Conservation (phyloP, 2,113 vertebrate genomes). For the Oncorhynchus keta region DNA sequence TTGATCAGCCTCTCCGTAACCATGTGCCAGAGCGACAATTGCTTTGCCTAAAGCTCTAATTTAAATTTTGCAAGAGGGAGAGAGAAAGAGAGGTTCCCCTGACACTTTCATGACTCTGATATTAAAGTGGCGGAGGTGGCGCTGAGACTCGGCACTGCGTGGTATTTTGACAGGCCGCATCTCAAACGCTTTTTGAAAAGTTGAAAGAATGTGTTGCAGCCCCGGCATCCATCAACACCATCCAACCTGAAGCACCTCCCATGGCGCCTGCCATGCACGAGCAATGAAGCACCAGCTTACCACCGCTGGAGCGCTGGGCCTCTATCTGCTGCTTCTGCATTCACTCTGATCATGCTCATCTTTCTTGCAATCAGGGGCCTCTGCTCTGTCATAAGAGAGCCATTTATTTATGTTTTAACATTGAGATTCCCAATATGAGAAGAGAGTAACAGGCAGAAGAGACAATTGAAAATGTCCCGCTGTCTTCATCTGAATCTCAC, state of each 20-base stretch:
- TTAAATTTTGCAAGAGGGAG: conserved; percentile 39
- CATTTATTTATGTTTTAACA: too few relatives aligned
- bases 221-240: conserved; percentile 56
- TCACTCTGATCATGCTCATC: conserved; percentile 15
- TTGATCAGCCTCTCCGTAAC: conserved; percentile 44
- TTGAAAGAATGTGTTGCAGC: conserved; percentile 45
- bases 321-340: not conserved
- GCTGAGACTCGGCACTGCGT: not conserved
- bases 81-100: conserved; percentile 13
- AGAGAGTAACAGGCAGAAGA: not conserved
- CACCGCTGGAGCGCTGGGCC: not conserved
- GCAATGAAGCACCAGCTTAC: conserved; percentile 30
- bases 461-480: not conserved
- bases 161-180: conserved; percentile 54
- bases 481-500: conserved; percentile 2
- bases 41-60: not conserved
- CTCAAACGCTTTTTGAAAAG: conserved; percentile 61
- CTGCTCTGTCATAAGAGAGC: conserved; percentile 1
- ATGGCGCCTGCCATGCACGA: conserved; percentile 33
- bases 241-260: conserved; percentile 48
- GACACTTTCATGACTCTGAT: conserved; percentile 43
- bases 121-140: conserved; percentile 11
- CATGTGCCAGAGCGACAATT: conserved; percentile 26
- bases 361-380: conserved; percentile 9
- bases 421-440: conserved; percentile 6